Conservation (phyloP, 2,888 invertebrate species). For the Parapristionchus giblindavisi region DNA sequence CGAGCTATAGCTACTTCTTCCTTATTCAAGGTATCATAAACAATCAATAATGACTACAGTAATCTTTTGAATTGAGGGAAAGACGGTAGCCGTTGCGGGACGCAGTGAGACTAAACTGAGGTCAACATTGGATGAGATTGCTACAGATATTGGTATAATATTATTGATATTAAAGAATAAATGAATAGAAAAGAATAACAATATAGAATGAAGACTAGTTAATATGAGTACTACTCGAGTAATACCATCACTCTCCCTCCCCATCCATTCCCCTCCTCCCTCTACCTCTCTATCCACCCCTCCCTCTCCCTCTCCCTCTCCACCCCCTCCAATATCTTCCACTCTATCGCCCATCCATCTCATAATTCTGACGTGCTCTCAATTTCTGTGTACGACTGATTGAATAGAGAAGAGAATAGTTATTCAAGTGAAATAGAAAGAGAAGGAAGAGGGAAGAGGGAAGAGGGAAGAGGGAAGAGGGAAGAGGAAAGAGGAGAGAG, state of each 20-base stretch:
- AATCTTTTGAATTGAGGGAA: no score
- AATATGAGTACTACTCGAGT: no score
- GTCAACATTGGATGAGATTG: slow-evolving; percentile 73
- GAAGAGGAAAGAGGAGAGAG: not conserved
- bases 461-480: not conserved
- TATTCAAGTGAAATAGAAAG: not conserved
- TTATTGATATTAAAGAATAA: no score
- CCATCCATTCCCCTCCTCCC: not conserved
- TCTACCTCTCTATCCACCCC: not conserved
- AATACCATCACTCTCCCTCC: no score
- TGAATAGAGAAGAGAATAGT: not conserved
- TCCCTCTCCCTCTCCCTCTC: not conserved
- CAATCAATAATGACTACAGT: no score
- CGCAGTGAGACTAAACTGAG: slow-evolving; percentile 77
- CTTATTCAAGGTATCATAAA: slow-evolving; percentile 56
- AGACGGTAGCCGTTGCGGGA: slow-evolving; percentile 91
- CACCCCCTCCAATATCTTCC: no score
- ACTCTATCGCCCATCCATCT: no score
- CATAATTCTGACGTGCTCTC: no score
- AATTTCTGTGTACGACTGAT: not conserved
- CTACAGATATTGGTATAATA: no score
- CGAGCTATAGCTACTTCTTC: slow-evolving; percentile 74
- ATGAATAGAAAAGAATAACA: no score
- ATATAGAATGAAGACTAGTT: no score
- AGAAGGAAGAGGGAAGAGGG: not conserved